Percentiles rank a stretch among this genome's conserved stretches.
Evolutionary conservation across 2,113 vertebrate species (phyloP).

Genomic region (Falcunculus frontatus): DNA sequence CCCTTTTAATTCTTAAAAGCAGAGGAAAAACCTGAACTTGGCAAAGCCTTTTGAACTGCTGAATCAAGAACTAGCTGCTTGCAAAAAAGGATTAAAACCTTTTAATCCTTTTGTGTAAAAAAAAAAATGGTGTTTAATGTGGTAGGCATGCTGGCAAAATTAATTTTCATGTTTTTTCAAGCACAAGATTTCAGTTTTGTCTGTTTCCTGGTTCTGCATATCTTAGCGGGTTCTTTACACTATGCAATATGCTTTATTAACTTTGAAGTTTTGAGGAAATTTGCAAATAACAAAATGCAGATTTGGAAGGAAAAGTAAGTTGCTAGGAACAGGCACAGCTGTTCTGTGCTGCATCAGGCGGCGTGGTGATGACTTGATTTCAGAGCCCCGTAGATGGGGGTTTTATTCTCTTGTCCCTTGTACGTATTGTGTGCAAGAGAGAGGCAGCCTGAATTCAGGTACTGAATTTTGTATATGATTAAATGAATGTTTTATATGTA

Average conservation of each 20-base stretch:
- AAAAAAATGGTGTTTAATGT: conserved; percentile 58
- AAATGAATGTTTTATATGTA: not conserved
- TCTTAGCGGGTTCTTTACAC: not conserved
- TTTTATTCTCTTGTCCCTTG: not conserved
- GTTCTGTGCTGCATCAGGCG: not conserved
- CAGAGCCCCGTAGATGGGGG: not conserved
- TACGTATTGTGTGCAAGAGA: not conserved
- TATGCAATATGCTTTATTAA: not conserved
- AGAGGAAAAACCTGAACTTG: conserved; percentile 24
- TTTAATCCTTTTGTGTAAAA: conserved; percentile 58
- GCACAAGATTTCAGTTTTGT: conserved; percentile 32
- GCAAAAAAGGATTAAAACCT: conserved; percentile 58
- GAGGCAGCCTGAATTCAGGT: not conserved
- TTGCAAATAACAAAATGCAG: conserved; percentile 8
- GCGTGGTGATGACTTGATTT: not conserved
- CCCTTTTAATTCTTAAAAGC: conserved; percentile 38
- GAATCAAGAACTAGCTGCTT: conserved; percentile 53
- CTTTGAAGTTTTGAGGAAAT: conserved; percentile 36
- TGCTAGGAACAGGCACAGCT: not conserved
- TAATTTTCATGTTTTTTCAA: conserved; percentile 67
- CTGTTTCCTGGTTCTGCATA: conserved; percentile 21
- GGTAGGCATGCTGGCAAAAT: conserved; percentile 59
- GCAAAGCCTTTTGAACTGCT: conserved; percentile 46
- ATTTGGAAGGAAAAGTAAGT: not conserved
- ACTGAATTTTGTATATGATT: not conserved